Evolutionary conservation across 2,113 vertebrate genomes (phyloP).

Genomic region (Ancistrus triradiatus): DNA sequence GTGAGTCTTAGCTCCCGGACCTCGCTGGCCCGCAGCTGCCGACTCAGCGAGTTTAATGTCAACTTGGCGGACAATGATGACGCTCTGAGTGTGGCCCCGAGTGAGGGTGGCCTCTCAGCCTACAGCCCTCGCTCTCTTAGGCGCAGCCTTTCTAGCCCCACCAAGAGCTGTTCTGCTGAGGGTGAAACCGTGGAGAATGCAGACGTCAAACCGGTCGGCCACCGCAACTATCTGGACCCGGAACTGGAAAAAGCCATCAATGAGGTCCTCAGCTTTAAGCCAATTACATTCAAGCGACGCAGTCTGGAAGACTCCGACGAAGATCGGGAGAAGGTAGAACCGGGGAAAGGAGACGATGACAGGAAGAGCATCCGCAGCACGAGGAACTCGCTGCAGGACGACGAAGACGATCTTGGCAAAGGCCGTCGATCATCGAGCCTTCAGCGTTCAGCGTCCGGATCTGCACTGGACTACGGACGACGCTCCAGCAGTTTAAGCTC

Average conservation of each 20-base stretch:
- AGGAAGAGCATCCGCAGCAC: slow-evolving; percentile 61
- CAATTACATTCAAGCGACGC: slow-evolving; percentile 76
- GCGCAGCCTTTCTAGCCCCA: slow-evolving; percentile 84
- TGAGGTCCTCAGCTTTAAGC: slow-evolving; percentile 92
- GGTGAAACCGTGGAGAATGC: slow-evolving; percentile 42
- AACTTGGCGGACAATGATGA: slow-evolving; percentile 70
- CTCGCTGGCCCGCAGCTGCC: slow-evolving; percentile 77
- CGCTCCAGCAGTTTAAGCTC: slow-evolving; percentile 59
- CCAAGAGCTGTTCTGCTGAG: slow-evolving; percentile 61
- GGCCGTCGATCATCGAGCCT: slow-evolving; percentile 60
- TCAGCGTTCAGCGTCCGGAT: slow-evolving; percentile 71
- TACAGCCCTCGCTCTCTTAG: slow-evolving; percentile 74
- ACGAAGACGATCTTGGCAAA: slow-evolving; percentile 53
- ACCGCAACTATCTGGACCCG: slow-evolving; percentile 87
- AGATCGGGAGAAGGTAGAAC: slow-evolving; percentile 52
- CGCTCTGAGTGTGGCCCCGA: slow-evolving; percentile 63
- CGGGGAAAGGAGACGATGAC: slow-evolving; percentile 53
- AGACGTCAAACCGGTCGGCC: slow-evolving; percentile 65
- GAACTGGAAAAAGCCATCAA: slow-evolving; percentile 93
- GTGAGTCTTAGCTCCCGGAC: slow-evolving; percentile 64
- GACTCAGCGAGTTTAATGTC: slow-evolving; percentile 74
- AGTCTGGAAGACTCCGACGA: slow-evolving; percentile 79
- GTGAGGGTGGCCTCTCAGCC: slow-evolving; percentile 60
- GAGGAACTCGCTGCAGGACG: slow-evolving; percentile 46
- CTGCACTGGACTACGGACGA: slow-evolving; percentile 70